Percentiles rank a stretch among this genome's conserved stretches.
Conservation (phyloP, 2,888 invertebrate genomes). For the Rhogogaster chlorosoma region DNA sequence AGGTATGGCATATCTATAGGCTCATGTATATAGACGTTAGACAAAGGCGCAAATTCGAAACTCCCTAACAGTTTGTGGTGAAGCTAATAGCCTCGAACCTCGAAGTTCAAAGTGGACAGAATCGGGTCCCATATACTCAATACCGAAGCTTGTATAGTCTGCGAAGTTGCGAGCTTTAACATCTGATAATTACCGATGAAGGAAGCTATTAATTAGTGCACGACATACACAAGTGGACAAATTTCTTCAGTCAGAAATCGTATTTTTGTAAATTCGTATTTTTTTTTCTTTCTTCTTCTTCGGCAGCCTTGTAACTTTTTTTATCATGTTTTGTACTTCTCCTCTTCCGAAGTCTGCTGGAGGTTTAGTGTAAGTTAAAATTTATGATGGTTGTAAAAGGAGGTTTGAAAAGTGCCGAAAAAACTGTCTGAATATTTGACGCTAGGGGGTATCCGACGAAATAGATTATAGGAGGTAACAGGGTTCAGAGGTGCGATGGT, state of each 20-base stretch:
- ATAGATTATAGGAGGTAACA: constrained; percentile 29
- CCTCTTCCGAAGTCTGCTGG: too few species aligned
- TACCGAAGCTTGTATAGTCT: background rate
- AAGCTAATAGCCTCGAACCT: constrained; percentile 25
- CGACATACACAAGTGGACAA: background rate
- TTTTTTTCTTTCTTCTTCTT: too few species aligned
- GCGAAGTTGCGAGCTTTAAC: background rate
- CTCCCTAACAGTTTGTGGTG: constrained; percentile 14
- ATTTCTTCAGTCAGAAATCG: background rate
- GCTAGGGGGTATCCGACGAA: background rate
- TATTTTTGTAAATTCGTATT: background rate
- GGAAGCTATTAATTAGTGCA: background rate
- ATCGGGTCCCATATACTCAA: background rate
- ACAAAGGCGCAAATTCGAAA: constrained; percentile 37
- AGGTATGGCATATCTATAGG: background rate
- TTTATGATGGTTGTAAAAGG: background rate
- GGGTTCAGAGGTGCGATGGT: constrained; percentile 39
- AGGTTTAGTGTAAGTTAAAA: background rate
- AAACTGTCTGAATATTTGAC: constrained; percentile 22
- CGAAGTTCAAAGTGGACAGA: constrained; percentile 40
- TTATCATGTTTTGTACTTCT: too few species aligned
- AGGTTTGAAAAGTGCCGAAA: background rate
- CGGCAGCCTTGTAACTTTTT: too few species aligned
- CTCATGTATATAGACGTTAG: background rate
- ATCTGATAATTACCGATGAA: background rate